Evolutionary conservation across 2,797 vertebrate genomes (phyloP).

Genomic region (Pseudochirops corinnae): DNA sequence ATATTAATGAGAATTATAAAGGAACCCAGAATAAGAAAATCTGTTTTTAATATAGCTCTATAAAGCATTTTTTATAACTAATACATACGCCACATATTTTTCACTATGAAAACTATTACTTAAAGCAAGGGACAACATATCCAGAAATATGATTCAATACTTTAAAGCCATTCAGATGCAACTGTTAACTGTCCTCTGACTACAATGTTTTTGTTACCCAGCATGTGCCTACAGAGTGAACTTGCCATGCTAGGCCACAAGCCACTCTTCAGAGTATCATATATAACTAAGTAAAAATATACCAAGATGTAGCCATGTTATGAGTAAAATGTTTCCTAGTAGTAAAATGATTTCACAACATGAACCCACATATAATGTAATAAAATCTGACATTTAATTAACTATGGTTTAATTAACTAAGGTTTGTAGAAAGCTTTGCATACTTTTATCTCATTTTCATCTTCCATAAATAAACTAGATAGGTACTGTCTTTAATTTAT

Average conservation of each 20-base stretch:
- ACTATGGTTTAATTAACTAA: background rate
- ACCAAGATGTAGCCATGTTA: background rate
- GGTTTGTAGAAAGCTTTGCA: background rate
- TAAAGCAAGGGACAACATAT: background rate
- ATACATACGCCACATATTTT: background rate
- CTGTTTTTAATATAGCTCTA: background rate
- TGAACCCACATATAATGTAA: background rate
- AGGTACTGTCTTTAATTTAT: background rate
- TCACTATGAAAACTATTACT: background rate
- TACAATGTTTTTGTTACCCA: background rate
- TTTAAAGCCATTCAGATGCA: background rate
- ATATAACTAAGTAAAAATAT: background rate
- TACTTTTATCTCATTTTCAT: background rate
- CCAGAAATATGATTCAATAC: background rate
- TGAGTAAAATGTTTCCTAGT: background rate
- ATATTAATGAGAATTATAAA: background rate
- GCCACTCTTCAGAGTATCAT: background rate
- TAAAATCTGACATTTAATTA: background rate
- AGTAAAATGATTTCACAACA: background rate
- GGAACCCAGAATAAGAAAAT: background rate
- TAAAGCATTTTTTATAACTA: background rate
- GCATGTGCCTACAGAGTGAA: background rate
- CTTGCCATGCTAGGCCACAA: background rate
- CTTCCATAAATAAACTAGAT: background rate
- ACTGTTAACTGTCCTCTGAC: background rate